Conservation (phyloP, 2,888 invertebrate genomes). For the Hyalella azteca region DNA sequence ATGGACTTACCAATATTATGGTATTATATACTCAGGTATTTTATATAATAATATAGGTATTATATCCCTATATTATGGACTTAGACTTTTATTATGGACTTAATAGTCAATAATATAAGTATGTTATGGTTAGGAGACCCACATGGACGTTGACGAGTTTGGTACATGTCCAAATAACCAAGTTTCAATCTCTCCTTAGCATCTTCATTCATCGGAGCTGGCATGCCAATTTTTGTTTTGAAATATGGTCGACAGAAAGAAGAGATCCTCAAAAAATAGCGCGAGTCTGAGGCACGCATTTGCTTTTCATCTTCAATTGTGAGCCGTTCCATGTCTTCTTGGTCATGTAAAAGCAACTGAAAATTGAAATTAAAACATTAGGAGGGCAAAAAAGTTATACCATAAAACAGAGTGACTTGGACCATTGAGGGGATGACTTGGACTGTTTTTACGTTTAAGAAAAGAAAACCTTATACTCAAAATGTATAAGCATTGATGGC, state of each 20-base stretch:
- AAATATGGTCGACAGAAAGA: constrained; percentile 48
- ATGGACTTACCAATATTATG: too few relatives aligned
- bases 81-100: too few relatives aligned
- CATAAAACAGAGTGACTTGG: too few relatives aligned
- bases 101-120: too few relatives aligned
- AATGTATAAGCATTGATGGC: too few relatives aligned
- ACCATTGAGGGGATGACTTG: too few relatives aligned
- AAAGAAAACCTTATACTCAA: too few relatives aligned
- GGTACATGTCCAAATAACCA: constrained; percentile 48
- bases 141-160: constrained; percentile 42
- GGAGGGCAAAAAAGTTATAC: too few relatives aligned
- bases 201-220: constrained; percentile 53
- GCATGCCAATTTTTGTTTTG: constrained; percentile 48
- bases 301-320: constrained; percentile 11
- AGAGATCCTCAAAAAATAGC: constrained; percentile 40
- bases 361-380: not conserved
- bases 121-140: not conserved
- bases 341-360: constrained; percentile 39
- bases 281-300: constrained; percentile 11
- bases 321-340: constrained; percentile 4
- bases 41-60: too few relatives aligned
- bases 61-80: too few relatives aligned
- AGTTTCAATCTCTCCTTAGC: constrained; percentile 44
- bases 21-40: too few relatives aligned
- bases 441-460: too few relatives aligned